A percentile compares a stretch with the other conserved stretches of the same genome.
Evolutionary conservation across 2,797 vertebrate genomes (phyloP).

Genomic region (Xiphorhynchus erythropygius): DNA sequence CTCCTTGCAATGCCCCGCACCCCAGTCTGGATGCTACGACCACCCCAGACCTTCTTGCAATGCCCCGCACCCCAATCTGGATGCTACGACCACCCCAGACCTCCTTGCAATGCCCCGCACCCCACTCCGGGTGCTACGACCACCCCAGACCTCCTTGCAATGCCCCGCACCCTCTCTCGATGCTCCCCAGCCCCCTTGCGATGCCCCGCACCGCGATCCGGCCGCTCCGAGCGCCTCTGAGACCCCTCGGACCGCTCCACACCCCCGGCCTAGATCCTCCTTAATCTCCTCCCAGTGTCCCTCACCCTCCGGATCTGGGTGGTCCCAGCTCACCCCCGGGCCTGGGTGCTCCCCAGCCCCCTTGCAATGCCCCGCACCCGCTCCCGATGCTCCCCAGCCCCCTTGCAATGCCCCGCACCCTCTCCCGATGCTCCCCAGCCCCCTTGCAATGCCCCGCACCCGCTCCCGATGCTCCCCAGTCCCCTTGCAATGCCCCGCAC

Average conservation of each 20-base stretch:
- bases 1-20: accelerated
- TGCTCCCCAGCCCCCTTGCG: not conserved
- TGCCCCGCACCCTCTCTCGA: not conserved
- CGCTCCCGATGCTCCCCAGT: too few species aligned
- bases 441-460: too few species aligned
- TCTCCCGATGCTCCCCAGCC: too few species aligned
- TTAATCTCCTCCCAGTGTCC: accelerated
- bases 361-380: too few species aligned
- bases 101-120: not conserved
- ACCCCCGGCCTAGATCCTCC: not conserved
- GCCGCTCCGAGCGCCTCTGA: not conserved
- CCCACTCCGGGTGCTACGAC: not conserved
- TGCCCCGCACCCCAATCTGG: not conserved
- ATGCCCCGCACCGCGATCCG: not conserved
- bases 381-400: too few species aligned
- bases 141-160: not conserved
- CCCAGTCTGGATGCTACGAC: not conserved
- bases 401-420: too few species aligned
- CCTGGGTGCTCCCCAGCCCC: too few species aligned
- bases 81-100: not conserved
- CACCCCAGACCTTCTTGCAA: not conserved
- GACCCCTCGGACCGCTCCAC: too few species aligned
- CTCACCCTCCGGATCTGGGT: not conserved
- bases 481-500: too few species aligned
- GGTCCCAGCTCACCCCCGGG: too few species aligned